phyloP scores from a whole-genome alignment of 2,113 vertebrate species.

The Upupa epops region DNA sequence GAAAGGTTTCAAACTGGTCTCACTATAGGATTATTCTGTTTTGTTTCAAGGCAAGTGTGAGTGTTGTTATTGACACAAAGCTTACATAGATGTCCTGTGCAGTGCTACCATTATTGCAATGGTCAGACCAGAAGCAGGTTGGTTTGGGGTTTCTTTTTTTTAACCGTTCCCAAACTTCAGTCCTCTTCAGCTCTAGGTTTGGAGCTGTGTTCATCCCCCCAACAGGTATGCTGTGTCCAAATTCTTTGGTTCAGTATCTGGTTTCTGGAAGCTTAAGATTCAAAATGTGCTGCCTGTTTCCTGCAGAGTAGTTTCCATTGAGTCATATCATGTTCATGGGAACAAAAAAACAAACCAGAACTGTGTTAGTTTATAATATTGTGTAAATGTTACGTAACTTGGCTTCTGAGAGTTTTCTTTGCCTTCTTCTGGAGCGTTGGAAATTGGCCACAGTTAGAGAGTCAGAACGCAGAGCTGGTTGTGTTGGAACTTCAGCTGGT shows the following conservation, averaged over 20 bases:
- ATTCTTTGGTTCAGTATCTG: neutral
- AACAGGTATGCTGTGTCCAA: neutral
- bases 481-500: neutral
- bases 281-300: neutral
- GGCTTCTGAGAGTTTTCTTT: constrained; percentile 56
- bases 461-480: neutral
- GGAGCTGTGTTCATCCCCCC: neutral
- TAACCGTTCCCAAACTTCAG: neutral
- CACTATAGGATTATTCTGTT: neutral
- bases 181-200: neutral
- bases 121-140: neutral
- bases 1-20: neutral
- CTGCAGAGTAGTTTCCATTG: constrained; percentile 35
- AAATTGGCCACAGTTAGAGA: neutral
- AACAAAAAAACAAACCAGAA: constrained; percentile 50
- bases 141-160: neutral
- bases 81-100: neutral
- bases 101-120: neutral
- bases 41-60: neutral
- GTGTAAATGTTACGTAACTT: constrained; percentile 58
- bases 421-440: constrained; percentile 39
- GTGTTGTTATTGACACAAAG: neutral
- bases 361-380: constrained; percentile 42
- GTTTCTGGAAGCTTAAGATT: constrained; percentile 27
- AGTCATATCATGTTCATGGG: constrained; percentile 59